Percentiles rank a stretch among this genome's conserved stretches.
Conservation (phyloP, 2,797 vertebrate species). For the Brachyrhaphis roseni region DNA sequence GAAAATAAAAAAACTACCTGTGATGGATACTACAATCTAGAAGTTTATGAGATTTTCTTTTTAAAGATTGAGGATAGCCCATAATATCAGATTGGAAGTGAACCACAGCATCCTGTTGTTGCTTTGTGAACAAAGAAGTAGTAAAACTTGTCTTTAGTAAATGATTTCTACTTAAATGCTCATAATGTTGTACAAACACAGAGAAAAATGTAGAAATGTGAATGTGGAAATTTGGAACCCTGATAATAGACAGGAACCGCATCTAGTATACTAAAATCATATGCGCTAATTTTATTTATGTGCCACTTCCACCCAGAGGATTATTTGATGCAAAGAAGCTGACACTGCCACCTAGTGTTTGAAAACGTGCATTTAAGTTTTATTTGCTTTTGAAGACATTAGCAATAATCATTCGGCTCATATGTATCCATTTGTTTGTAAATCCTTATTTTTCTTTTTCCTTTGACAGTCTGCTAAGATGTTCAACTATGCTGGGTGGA, state of each 20-base stretch:
- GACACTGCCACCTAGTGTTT: constrained; percentile 68
- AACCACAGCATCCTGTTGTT: background rate
- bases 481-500: constrained; percentile 98
- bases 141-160: background rate
- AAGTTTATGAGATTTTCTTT: background rate
- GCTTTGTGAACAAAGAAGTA: background rate
- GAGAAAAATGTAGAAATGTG: background rate
- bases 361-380: background rate
- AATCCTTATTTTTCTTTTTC: constrained; percentile 18
- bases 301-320: background rate
- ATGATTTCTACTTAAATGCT: background rate
- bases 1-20: background rate
- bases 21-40: background rate
- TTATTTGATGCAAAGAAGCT: background rate
- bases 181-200: background rate
- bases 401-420: background rate
- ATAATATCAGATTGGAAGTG: background rate
- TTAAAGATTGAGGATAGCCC: background rate
- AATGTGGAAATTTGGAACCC: background rate
- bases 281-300: background rate
- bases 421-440: background rate
- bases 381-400: background rate
- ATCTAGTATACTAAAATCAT: background rate
- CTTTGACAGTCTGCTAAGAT: constrained; percentile 91
- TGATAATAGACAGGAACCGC: background rate